Conservation (phyloP, 1,140 invertebrate genomes). For the Pachypeltis micranthus region DNA sequence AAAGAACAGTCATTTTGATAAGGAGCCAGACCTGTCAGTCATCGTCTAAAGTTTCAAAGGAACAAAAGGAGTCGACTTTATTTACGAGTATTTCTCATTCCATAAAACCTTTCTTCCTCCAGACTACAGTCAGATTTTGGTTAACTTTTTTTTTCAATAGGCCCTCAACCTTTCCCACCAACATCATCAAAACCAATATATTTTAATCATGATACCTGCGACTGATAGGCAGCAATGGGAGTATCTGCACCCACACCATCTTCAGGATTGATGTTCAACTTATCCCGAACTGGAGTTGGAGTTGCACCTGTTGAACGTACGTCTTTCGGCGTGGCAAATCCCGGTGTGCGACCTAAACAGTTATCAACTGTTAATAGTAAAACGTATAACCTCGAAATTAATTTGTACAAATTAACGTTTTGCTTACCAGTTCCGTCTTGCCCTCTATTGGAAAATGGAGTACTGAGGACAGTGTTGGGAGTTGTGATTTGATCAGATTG, state of each 20-base stretch:
- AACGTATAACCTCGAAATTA: not conserved
- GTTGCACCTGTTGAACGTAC: conserved; percentile 34
- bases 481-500: conserved; percentile 61
- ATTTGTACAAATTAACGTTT: not conserved
- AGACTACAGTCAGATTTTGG: too few species aligned
- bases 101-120: too few species aligned
- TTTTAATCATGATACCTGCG: conserved; percentile 41
- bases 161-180: too few species aligned
- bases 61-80: too few species aligned
- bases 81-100: too few species aligned
- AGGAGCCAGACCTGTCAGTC: too few species aligned
- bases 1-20: too few species aligned
- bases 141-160: too few species aligned
- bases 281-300: conserved; percentile 71
- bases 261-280: conserved; percentile 88
- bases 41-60: too few species aligned
- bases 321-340: conserved; percentile 39
- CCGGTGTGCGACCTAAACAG: conserved; percentile 36
- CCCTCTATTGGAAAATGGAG: conserved; percentile 66
- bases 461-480: conserved; percentile 88
- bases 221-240: conserved; percentile 48
- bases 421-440: not conserved
- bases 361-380: not conserved
- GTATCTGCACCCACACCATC: conserved; percentile 57
- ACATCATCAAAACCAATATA: too few species aligned